Evolutionary conservation across 2,113 vertebrate genomes (phyloP), one percentile per base, ranked within the genome.

Genomic region (Channa argus): DNA sequence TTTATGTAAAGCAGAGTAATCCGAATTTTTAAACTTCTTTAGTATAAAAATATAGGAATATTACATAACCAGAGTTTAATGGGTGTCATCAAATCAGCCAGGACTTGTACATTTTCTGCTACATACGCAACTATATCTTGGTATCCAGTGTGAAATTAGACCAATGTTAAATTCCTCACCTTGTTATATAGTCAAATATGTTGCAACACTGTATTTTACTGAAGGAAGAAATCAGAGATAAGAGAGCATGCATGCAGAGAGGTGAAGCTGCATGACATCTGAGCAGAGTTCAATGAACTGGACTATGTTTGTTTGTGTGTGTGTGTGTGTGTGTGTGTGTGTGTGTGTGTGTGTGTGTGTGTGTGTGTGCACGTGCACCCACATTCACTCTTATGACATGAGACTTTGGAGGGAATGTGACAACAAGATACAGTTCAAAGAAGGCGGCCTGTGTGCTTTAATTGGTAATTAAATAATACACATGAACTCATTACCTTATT

Each of bases 131-230:
- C 56, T 82, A 24, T 24, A 49, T 68, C 60, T 71, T 68, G 65
- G 37, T 62, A 75, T 89, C 88, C 87, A 89, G 89, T 91, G 88
- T 85, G 71, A 87, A 43, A 24, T 78, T 14, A 61, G 47, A 77
- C 58, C 62, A 80, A 46, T 34, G 63, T 51, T 3, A 66, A 14
- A 58, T 73, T 78, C 77, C 86, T 83, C 65, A 80, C 86, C 54
- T 71, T 65, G 59, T 46, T 79, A 69, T 15, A 53, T 51, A 69
- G 14, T 61, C 43, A 36, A 58, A 64, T 53, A 53, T 59, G 43
- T 50, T 47, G 52, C 45, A 45, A 65, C 44, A 79, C n/a, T 58
- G 50, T 49, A 71, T 60, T 60, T 63, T 53, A 83, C 36, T 1
- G 47, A 77, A 69, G 52, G 64, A 69, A 66, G 56, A 59, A 69